Evolutionary conservation across 35 echinoderm and acorn worm genomes (phyloP), one percentile per base, ranked within the genome.

Genomic region (Chiridota heheva): DNA sequence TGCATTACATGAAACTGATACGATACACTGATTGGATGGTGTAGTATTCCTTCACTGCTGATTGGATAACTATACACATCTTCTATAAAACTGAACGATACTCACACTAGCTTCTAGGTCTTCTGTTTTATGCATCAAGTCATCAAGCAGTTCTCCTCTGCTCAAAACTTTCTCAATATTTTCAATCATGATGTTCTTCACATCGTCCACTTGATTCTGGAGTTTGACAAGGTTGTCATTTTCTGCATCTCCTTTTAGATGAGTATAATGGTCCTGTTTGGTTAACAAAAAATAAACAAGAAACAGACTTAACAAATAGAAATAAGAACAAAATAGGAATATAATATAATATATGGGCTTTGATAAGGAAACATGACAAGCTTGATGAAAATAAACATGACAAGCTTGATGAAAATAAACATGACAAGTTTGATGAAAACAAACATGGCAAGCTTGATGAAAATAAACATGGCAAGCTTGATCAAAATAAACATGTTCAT

Each of bases 51-150:
- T n/a, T n/a, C n/a, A n/a, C 51, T 77, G 25, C 13, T 16, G 27
- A 64, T n/a, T 63, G 12, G 13, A 44, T 77, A 15, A 24, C 22
- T 71, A 18, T 24, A 36, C 12, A 1, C 2, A 20, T 30, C 8
- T 20, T 39, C 59, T 16, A 5, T 15, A 53, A 5, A 57, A 31
- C 4, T 17, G n/a, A 34, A 3, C 16, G 38, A 18, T 59, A 82
- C 91, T 96, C 81, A 96, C 91, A 42, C 86, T 96, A 48, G 91
- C 91, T 90, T 96, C 91, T 42, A 96, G 55, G 35, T 85, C 81
- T 80, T 96, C 91, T 37, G 91, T 96, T 68, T 96, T 96, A 28
- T 33, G 10, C 30, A 96, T 41, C 2, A 96, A 68, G 44, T 84
- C 86, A 47, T 96, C 91, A 6, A 96, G 73, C 57, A 85, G 83